A percentile compares a stretch with the other conserved stretches of the same genome.
phyloP scores from a whole-genome alignment of 2,113 vertebrate genomes.

The Empidonax alnorum region DNA sequence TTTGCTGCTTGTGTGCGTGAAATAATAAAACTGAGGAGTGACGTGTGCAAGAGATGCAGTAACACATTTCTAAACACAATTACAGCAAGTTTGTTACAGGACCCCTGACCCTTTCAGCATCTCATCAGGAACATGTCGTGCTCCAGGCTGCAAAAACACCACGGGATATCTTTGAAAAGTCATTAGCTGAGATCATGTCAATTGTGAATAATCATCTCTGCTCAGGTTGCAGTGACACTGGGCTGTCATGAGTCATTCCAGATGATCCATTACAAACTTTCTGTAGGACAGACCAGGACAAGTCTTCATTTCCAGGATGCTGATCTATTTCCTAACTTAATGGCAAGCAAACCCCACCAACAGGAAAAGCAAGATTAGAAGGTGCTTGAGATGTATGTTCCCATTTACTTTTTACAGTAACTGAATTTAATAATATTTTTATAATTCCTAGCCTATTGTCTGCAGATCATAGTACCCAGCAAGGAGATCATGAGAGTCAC shows the following conservation, averaged over 20 bases:
- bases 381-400: accelerated
- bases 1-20: conserved; percentile 19
- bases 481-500: neutral
- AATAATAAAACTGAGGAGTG: conserved; percentile 22
- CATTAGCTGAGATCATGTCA: neutral
- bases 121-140: neutral
- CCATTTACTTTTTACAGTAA: neutral
- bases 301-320: neutral
- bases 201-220: neutral
- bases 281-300: neutral
- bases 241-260: neutral
- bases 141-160: neutral
- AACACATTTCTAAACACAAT: neutral
- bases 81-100: neutral
- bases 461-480: neutral
- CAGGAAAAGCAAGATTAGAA: neutral
- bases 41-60: neutral
- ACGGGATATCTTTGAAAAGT: neutral
- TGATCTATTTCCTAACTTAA: neutral
- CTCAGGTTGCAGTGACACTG: neutral
- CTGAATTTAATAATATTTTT: neutral
- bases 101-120: neutral
- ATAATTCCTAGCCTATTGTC: neutral
- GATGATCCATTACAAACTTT: neutral
- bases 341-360: neutral